Evolutionary conservation across 2,797 vertebrate species (phyloP), one percentile per base, ranked within the genome.

Genomic region (Lacerta agilis): DNA sequence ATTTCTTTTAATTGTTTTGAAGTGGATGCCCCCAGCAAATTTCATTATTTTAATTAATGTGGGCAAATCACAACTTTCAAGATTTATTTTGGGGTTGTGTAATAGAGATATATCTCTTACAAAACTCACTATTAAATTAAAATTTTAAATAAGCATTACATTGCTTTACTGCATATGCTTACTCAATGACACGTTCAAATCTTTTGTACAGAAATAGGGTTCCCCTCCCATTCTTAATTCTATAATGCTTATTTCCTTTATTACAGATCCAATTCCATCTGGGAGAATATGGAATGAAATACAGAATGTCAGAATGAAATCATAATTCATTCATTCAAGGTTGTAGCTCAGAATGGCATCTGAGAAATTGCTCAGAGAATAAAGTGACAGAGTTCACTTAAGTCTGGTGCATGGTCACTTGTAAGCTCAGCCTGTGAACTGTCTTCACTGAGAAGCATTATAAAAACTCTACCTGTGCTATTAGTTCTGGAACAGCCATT

Each of bases 31-130:
- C 49, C 0, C 2, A 0, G 71, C 0, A 45, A 0, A 27, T 5
- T 80, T 43, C 85, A 84, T 49, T 81, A 81, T 81, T 27, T 81
- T 81, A 27, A 33, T 71, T 71, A 71, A 49, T 55, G 18, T 43
- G 45, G 27, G 41, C 27, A 25, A 29, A 25, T 38, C 0, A 1
- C 8, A 79, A 71, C 76, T 83, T 20, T 66, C 41, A 66, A 83
- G 20, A 87, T 25, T 49, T 29, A 38, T 29, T 66, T 61, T 61
- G 36, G 23, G 61, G 61, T 64, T 64, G 61, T 23, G 9, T 55
- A 79, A 87, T 55, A 8, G 33, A 49, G 17, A 10, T 72, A 25
- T 9, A 64, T 85, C 49, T 15, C 58, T 15, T 17, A 2, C 43
- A 72, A 49, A 33, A 25, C 6, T 72, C 18, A 6, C 9, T n/a